phyloP scores from a whole-genome alignment of 2,797 vertebrate genomes.

The Coregonus suidteri region DNA sequence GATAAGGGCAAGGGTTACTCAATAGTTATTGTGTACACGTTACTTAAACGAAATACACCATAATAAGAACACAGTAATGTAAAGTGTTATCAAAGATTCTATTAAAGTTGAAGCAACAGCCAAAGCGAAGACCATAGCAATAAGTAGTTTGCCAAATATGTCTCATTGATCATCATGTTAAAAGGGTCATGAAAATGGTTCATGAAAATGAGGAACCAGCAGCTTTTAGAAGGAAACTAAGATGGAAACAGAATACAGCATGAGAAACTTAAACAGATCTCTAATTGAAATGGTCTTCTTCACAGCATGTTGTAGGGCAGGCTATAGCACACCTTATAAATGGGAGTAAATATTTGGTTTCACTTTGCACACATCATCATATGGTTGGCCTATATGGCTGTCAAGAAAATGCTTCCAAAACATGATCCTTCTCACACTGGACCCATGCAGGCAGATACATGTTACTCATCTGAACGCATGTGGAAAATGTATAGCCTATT shows the following conservation, averaged over 20 bases:
- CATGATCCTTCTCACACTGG: background rate
- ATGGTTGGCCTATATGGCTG: background rate
- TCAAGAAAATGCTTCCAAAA: background rate
- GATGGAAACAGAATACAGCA: background rate
- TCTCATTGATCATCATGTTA: no score
- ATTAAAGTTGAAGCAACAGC: no score
- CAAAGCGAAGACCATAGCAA: no score
- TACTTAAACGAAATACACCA: no score
- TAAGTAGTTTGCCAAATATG: no score
- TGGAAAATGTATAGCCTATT: background rate
- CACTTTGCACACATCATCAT: background rate
- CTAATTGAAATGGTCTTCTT: background rate
- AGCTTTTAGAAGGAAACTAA: background rate
- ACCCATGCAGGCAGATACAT: background rate
- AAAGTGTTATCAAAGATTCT: no score
- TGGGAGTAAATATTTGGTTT: background rate
- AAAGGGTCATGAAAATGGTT: no score
- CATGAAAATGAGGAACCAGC: background rate
- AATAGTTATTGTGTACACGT: no score
- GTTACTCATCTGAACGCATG: background rate
- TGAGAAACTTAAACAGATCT: background rate
- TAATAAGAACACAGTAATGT: no score
- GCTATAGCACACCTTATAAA: background rate
- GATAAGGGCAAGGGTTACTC: no score
- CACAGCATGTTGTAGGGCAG: background rate